Evolutionary conservation across 2,113 vertebrate genomes (phyloP).

Genomic region (Tamias sibiricus): DNA sequence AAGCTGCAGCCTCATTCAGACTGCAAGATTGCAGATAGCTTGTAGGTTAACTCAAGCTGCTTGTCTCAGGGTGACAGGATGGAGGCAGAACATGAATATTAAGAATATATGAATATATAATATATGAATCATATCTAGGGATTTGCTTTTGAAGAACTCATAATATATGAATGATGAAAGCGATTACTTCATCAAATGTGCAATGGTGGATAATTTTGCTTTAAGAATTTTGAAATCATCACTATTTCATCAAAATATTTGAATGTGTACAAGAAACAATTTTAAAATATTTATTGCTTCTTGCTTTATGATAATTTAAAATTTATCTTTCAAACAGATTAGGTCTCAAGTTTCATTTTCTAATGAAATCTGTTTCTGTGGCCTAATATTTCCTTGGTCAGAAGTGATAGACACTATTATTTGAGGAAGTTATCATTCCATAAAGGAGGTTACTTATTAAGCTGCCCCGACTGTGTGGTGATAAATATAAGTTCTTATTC

Average conservation of each 20-base stretch:
- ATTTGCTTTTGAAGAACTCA: not conserved
- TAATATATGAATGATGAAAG: not conserved
- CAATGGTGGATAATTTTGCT: not conserved
- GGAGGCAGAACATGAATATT: not conserved
- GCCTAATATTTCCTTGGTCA: not conserved
- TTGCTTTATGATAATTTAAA: not conserved
- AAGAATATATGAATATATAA: too few relatives aligned
- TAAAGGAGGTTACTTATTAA: not conserved
- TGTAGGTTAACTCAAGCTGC: not conserved
- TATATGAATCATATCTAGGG: fast-evolving
- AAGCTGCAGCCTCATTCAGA: conserved; percentile 14
- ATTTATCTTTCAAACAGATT: not conserved
- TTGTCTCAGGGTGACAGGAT: not conserved
- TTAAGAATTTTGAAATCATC: not conserved
- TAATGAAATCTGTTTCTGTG: not conserved
- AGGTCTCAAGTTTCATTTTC: not conserved
- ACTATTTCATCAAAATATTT: not conserved
- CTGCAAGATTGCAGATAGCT: not conserved
- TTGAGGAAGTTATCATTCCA: not conserved
- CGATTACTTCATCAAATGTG: not conserved
- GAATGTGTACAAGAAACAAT: not conserved
- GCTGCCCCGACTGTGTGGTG: not conserved
- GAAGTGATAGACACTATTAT: not conserved
- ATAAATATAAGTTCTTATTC: not conserved
- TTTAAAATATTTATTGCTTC: not conserved